phyloP scores from a whole-genome alignment of 2,888 invertebrate species.

The Junonia oenone region DNA sequence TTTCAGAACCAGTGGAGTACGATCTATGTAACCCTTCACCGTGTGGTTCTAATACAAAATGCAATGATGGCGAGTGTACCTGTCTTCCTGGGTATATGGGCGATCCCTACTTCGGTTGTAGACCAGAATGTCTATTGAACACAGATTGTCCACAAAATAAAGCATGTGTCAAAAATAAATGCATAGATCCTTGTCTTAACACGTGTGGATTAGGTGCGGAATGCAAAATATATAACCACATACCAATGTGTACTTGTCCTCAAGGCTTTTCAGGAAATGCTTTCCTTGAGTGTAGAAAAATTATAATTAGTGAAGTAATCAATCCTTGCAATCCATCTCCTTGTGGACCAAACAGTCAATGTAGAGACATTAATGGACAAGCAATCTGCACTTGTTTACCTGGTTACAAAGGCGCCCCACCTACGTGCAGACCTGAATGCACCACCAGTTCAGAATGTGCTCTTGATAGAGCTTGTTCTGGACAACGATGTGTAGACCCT shows the following conservation, averaged over 20 bases:
- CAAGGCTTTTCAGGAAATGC: conserved; percentile 84
- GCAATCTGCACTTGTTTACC: conserved; percentile 85
- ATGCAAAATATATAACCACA: conserved; percentile 84
- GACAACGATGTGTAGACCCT: conserved; percentile 85
- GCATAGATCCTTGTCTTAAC: conserved; percentile 87
- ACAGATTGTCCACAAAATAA: conserved; percentile 84
- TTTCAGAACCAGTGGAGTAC: conserved; percentile 45
- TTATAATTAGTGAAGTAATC: conserved; percentile 49
- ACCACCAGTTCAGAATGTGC: conserved; percentile 84
- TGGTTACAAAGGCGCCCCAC: conserved; percentile 85
- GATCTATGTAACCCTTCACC: conserved; percentile 84
- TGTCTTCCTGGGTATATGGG: conserved; percentile 87
- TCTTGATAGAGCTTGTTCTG: conserved; percentile 83
- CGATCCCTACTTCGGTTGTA: conserved; percentile 87
- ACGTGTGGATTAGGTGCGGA: conserved; percentile 87
- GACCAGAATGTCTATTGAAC: conserved; percentile 89
- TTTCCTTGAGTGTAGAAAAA: conserved; percentile 81
- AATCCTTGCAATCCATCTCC: conserved; percentile 85
- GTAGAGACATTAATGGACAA: conserved; percentile 82
- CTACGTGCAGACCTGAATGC: conserved; percentile 86
- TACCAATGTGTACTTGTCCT: conserved; percentile 81
- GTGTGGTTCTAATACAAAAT: conserved; percentile 86
- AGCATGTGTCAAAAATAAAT: conserved; percentile 86
- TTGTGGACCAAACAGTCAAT: conserved; percentile 86
- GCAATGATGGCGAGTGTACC: conserved; percentile 83